Evolutionary conservation across 2,113 vertebrate species (phyloP), one percentile per base, ranked within the genome.

Genomic region (Seriola quinqueradiata): DNA sequence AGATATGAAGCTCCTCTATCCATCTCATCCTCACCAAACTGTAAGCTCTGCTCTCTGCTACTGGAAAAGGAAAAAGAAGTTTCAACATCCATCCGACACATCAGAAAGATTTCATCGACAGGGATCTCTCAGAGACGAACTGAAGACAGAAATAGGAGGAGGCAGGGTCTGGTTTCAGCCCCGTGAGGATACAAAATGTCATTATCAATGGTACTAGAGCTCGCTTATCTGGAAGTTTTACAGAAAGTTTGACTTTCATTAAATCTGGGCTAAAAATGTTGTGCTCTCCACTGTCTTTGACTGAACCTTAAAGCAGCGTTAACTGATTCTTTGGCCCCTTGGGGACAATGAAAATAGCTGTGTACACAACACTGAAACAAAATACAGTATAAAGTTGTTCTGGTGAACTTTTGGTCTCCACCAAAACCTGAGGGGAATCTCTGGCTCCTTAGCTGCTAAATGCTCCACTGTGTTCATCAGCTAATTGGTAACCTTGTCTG

Each of bases 31-130:
- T 65, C 14, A 17, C 38, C 44, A 55, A 60, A 61, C 14, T n/a
- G 61, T 70, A 66, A 63, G 77, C 42, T 81, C 28, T 66, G 4
- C 63, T 44, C 11, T 70, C 23, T 61, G 14, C 40, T n/a, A 72
- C 50, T 67, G 72, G 42, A 66, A 61, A 59, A 76, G 28, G n/a
- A n/a, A 75, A 36, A 3, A 8, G 61, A n/a, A 13, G 36, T 44
- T 28, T 36, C 5, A 44, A 58, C 61, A 42, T 21, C 28, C n/a
- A 68, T 46, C 52, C 21, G 12, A 65, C 50, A 66, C 59, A 75
- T 69, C 7, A 36, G 16, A 72, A 19, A 60, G n/a, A 36, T 7
- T 34, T 17, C 59, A 54, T 65, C 6, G 32, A 32, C 60, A 25
- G 17, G 11, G 34, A 55, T 59, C 40, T 75, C 13, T 44, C 10